These are phyloP conservation scores for Anastatus disparis DNA, from an alignment of 1,140 invertebrate species.

Conservation along the genomic window DNA sequence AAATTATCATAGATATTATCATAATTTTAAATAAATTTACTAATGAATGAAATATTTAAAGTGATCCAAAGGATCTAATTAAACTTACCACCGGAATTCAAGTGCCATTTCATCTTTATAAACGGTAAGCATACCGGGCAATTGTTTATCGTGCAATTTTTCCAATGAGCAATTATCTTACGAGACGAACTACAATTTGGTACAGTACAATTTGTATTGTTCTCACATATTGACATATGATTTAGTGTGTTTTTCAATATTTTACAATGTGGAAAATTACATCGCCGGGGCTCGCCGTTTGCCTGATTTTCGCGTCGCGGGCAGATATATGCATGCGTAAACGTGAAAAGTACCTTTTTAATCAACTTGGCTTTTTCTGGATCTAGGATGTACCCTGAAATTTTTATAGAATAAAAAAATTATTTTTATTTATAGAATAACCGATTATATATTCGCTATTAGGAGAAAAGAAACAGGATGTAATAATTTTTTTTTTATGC, in stretches of 20 bases:
- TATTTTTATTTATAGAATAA: too few relatives aligned
- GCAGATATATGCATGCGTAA: conserved; percentile 99
- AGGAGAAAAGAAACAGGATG: too few relatives aligned
- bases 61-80: too few relatives aligned
- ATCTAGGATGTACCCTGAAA: conserved; percentile 70
- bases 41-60: too few relatives aligned
- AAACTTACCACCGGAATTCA: conserved; percentile 72
- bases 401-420: too few relatives aligned
- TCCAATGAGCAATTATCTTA: conserved; percentile 99
- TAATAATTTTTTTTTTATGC: not conserved
- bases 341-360: conserved; percentile 95
- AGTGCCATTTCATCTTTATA: conserved; percentile 83
- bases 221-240: conserved; percentile 98
- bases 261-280: conserved; percentile 94
- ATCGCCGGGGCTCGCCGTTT: conserved; percentile 83
- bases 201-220: conserved; percentile 88
- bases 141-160: conserved; percentile 93
- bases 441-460: too few relatives aligned
- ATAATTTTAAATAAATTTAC: too few relatives aligned
- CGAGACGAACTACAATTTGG: conserved; percentile 98
- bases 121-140: conserved; percentile 98
- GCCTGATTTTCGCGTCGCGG: conserved; percentile 88
- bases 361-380: conserved; percentile 99
- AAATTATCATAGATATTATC: too few relatives aligned
- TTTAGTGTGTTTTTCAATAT: conserved; percentile 99